phyloP scores from a whole-genome alignment of 1,140 invertebrate genomes.

The Eueides isabella region DNA sequence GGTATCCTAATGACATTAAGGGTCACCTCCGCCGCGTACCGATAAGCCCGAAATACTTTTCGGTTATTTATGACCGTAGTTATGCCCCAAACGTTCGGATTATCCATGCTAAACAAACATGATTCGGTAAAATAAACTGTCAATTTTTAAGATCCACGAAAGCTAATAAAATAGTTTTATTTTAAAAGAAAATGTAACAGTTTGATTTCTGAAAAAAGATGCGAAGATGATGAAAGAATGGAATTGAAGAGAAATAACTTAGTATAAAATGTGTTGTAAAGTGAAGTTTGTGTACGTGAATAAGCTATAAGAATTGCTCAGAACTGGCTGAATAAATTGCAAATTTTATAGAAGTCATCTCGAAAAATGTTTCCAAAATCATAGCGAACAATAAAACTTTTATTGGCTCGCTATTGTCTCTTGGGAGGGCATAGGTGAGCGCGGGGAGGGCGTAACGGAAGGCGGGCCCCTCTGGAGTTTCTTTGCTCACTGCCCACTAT shows the following conservation, averaged over 20 bases:
- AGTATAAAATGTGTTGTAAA: conserved; percentile 51
- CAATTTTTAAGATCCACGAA: conserved; percentile 15
- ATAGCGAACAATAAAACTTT: conserved; percentile 80
- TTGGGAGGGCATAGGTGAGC: conserved; percentile 63
- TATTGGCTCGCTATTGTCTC: conserved; percentile 77
- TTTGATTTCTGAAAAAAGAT: not conserved
- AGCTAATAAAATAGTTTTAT: not conserved
- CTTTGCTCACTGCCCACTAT: conserved; percentile 57
- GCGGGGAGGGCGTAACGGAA: conserved; percentile 40
- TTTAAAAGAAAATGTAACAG: not conserved
- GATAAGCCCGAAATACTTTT: conserved; percentile 49
- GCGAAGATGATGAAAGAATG: conserved; percentile 17
- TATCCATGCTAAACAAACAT: conserved; percentile 41
- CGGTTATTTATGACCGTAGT: conserved; percentile 48
- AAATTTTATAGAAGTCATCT: conserved; percentile 79
- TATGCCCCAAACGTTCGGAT: conserved; percentile 45
- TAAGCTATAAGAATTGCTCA: conserved; percentile 63
- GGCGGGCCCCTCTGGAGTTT: conserved; percentile 34
- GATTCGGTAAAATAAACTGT: conserved; percentile 32
- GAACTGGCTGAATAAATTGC: conserved; percentile 72
- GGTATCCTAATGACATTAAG: conserved; percentile 47
- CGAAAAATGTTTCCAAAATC: conserved; percentile 78
- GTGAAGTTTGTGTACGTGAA: conserved; percentile 56
- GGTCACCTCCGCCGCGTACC: conserved; percentile 43
- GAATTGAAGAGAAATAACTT: conserved; percentile 52